phyloP scores from a whole-genome alignment of 1,140 invertebrate species.

The Trachymyrmex septentrionalis region DNA sequence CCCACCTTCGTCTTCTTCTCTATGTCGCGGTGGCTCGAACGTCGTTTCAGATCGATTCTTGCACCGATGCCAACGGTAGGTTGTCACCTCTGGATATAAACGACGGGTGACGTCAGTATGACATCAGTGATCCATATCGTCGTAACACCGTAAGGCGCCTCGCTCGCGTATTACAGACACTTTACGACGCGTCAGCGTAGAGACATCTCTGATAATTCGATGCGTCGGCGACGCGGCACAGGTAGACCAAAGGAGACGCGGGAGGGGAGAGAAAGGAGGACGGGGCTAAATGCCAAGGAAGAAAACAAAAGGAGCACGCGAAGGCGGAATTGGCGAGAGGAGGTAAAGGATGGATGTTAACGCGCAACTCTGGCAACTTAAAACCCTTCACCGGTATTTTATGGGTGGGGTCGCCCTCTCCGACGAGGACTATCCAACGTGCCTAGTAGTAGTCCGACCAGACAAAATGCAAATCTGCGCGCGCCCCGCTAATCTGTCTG shows the following conservation, averaged over 20 bases:
- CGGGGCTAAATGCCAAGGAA: conserved; percentile 60
- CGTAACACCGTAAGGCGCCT: conserved; percentile 75
- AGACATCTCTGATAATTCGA: conserved; percentile 48
- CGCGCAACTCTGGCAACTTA: conserved; percentile 74
- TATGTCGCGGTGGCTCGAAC: conserved; percentile 61
- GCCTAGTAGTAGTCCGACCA: conserved; percentile 77
- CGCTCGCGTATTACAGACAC: conserved; percentile 29
- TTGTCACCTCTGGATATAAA: conserved; percentile 84
- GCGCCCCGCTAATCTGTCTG: conserved; percentile 83
- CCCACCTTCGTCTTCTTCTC: conserved; percentile 14
- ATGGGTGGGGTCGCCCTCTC: conserved; percentile 69
- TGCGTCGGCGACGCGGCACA: conserved; percentile 58
- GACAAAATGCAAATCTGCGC: conserved; percentile 84
- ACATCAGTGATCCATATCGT: conserved; percentile 85
- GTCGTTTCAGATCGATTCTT: conserved; percentile 80
- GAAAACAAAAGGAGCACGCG: conserved; percentile 69
- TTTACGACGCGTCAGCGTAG: conserved; percentile 40
- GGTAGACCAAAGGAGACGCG: conserved; percentile 51
- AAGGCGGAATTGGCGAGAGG: conserved; percentile 68
- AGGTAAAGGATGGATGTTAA: conserved; percentile 72
- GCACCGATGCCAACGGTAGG: conserved; percentile 78
- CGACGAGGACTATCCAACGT: conserved; percentile 71
- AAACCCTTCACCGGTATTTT: conserved; percentile 70
- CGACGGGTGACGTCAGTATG: conserved; percentile 84
- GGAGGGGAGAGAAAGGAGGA: conserved; percentile 53